A percentile compares a stretch with the other conserved stretches of the same genome.
Conservation (phyloP, 2,113 vertebrate genomes). For the Sula dactylatra region DNA sequence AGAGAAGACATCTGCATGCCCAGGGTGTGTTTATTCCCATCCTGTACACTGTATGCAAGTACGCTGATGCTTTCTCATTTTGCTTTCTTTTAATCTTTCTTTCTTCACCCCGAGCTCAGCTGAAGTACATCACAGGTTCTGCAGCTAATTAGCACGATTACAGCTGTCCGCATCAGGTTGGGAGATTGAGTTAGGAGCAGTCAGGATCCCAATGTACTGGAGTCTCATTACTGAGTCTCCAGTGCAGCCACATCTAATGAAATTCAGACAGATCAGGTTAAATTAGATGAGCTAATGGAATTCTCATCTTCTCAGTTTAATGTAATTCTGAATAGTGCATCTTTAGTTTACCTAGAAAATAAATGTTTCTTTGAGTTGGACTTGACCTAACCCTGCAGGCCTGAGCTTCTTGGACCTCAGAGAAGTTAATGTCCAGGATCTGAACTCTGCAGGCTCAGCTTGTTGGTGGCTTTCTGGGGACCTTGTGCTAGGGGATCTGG, state of each 20-base stretch:
- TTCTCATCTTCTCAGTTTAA: constrained; percentile 40
- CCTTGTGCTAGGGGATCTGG: background rate
- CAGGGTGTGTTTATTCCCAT: background rate
- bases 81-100: background rate
- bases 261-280: constrained; percentile 58
- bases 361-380: background rate
- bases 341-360: constrained; percentile 35
- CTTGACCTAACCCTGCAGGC: background rate
- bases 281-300: constrained; percentile 61
- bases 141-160: constrained; percentile 37
- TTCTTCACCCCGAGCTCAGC: background rate
- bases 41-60: background rate
- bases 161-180: background rate
- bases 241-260: constrained; percentile 44
- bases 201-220: background rate
- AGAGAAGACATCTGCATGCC: background rate
- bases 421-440: background rate
- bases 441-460: background rate
- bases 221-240: constrained; percentile 49
- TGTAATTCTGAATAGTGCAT: background rate
- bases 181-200: constrained; percentile 7
- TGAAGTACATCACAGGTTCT: constrained; percentile 34
- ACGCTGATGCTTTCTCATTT: background rate
- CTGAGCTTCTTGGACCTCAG: background rate
- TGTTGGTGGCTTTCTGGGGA: background rate